Percentiles rank a stretch among this genome's conserved stretches.
Conservation (phyloP, 2,797 vertebrate species). For the Mycteria americana region DNA sequence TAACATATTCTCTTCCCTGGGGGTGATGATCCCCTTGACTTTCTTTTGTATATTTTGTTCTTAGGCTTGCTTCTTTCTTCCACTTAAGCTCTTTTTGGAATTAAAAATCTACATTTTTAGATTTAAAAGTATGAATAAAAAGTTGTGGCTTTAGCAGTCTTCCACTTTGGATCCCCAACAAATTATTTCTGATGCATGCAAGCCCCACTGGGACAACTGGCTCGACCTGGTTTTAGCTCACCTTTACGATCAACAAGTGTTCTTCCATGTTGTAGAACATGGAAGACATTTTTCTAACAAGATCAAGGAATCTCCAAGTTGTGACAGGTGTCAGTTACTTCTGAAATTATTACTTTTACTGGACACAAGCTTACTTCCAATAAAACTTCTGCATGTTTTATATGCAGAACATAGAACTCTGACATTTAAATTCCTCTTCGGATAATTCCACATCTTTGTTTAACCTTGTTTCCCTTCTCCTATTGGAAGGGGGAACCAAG, state of each 20-base stretch:
- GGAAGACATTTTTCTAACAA: background rate
- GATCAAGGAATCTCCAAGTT: background rate
- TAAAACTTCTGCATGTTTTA: background rate
- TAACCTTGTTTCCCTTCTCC: background rate
- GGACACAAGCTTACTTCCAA: background rate
- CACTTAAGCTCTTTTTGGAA: background rate
- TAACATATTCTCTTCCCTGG: background rate
- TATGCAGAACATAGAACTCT: background rate
- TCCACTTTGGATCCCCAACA: background rate
- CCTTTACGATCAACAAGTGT: background rate
- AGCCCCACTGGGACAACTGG: background rate
- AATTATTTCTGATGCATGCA: background rate
- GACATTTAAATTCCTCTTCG: background rate
- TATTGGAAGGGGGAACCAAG: fast-evolving
- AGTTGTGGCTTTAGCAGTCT: background rate
- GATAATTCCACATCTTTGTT: background rate
- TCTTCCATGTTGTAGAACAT: background rate
- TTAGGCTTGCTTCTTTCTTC: background rate
- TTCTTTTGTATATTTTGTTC: background rate
- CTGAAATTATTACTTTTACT: background rate
- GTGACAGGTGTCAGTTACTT: background rate
- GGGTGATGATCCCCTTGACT: background rate
- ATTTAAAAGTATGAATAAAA: background rate
- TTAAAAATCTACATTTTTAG: background rate
- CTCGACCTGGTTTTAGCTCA: background rate